Conservation (phyloP, 2,797 vertebrate genomes). For the Tapirus indicus region DNA sequence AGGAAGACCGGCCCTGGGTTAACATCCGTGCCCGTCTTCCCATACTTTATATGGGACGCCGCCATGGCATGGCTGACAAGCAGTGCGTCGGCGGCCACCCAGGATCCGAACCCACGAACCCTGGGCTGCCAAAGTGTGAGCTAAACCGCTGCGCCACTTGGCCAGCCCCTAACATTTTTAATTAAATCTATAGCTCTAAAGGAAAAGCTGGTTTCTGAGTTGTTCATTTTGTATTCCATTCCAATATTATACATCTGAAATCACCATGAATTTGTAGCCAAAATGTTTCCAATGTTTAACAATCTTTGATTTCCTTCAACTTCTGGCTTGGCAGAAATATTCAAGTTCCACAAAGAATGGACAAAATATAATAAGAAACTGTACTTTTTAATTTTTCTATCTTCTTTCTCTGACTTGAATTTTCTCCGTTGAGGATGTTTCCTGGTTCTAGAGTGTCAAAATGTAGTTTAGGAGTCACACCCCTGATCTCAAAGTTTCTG, state of each 20-base stretch:
- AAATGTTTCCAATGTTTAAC: constrained; percentile 1
- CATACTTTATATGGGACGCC: too few relatives aligned
- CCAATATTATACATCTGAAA: neutral
- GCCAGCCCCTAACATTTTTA: neutral
- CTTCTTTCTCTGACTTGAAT: constrained; percentile 12
- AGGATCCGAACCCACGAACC: too few relatives aligned
- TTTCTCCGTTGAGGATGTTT: neutral
- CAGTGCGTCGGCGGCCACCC: too few relatives aligned
- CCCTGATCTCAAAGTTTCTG: neutral
- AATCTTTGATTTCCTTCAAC: neutral
- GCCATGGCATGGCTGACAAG: too few relatives aligned
- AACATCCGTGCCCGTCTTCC: too few relatives aligned
- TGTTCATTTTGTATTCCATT: neutral
- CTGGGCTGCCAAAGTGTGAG: too few relatives aligned
- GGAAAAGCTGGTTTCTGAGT: neutral
- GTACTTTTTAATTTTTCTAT: neutral
- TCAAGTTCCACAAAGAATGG: constrained; percentile 33
- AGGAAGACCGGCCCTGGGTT: too few relatives aligned
- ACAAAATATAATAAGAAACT: constrained; percentile 32
- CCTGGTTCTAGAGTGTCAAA: neutral
- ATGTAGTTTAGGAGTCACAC: neutral
- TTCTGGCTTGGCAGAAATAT: neutral
- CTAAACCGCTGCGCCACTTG: too few relatives aligned
- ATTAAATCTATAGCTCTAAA: neutral
- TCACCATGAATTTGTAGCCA: neutral